A percentile compares a stretch with the other conserved stretches of the same genome.
Conservation (phyloP, 2,888 invertebrate genomes). For the Hofmannophila pseudospretella region DNA sequence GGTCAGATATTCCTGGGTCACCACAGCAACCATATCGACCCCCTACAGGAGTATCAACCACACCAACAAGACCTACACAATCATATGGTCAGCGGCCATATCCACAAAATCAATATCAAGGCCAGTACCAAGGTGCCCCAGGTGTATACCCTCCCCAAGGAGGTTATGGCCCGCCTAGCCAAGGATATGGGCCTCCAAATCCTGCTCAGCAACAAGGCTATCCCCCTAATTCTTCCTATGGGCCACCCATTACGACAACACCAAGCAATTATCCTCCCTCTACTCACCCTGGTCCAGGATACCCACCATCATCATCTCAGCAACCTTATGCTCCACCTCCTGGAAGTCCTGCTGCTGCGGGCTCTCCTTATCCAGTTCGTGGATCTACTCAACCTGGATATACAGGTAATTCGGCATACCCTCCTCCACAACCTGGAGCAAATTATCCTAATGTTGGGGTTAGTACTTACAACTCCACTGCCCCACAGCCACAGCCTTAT, state of each 20-base stretch:
- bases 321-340: slow-evolving; percentile 72
- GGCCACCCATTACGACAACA: slow-evolving; percentile 79
- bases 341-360: slow-evolving; percentile 60
- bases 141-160: slow-evolving; percentile 82
- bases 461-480: slow-evolving; percentile 66
- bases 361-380: slow-evolving; percentile 64
- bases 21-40: slow-evolving; percentile 71
- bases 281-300: slow-evolving; percentile 64
- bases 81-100: slow-evolving; percentile 83
- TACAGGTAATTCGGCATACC: slow-evolving; percentile 66
- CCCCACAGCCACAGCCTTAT: slow-evolving; percentile 68
- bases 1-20: slow-evolving; percentile 55
- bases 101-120: slow-evolving; percentile 82
- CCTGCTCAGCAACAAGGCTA: slow-evolving; percentile 80
- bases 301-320: slow-evolving; percentile 64
- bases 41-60: slow-evolving; percentile 67
- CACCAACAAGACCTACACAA: slow-evolving; percentile 80
- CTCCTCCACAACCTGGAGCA: slow-evolving; percentile 60
- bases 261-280: slow-evolving; percentile 78
- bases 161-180: slow-evolving; percentile 82
- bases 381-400: slow-evolving; percentile 64
- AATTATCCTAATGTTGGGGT: slow-evolving; percentile 71
- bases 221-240: slow-evolving; percentile 80
- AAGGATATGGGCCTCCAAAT: slow-evolving; percentile 81
- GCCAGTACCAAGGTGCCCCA: slow-evolving; percentile 75